Percentiles rank a stretch among this genome's conserved stretches.
Evolutionary conservation across 1,140 invertebrate genomes (phyloP).

Genomic region (Bathynomus jamesi): DNA sequence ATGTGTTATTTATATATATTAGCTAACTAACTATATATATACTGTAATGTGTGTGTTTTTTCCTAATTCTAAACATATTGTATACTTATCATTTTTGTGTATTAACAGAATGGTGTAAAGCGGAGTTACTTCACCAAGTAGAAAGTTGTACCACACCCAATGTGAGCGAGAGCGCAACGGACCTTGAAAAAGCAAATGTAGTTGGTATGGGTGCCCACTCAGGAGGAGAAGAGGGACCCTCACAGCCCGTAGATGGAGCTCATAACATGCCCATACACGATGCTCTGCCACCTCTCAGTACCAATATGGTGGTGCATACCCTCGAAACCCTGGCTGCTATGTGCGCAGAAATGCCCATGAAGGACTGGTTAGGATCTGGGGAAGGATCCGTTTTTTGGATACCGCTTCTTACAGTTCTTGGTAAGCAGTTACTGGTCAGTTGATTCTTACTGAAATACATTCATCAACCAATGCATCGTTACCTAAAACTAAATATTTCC

Average conservation of each 20-base stretch:
- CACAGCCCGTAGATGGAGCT: slow-evolving; percentile 12
- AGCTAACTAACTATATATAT: too few relatives aligned
- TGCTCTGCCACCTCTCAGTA: slow-evolving; percentile 40
- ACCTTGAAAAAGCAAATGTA: slow-evolving; percentile 25
- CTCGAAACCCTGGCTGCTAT: slow-evolving; percentile 72
- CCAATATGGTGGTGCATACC: slow-evolving; percentile 43
- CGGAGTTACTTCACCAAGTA: slow-evolving; percentile 27
- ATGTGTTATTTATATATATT: neutral
- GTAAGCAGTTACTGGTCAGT: slow-evolving; percentile 62
- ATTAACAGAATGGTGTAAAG: slow-evolving; percentile 33
- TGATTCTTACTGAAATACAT: too few relatives aligned
- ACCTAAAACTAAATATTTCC: too few relatives aligned
- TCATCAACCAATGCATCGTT: too few relatives aligned
- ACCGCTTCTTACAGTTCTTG: slow-evolving; percentile 67
- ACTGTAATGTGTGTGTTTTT: too few relatives aligned
- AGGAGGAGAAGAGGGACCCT: neutral
- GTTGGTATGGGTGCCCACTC: slow-evolving; percentile 17
- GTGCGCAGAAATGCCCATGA: slow-evolving; percentile 67
- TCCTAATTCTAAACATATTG: too few relatives aligned
- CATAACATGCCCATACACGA: slow-evolving; percentile 40
- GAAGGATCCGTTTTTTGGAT: slow-evolving; percentile 76
- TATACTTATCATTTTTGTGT: neutral
- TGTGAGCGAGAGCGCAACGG: slow-evolving; percentile 24
- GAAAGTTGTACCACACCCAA: slow-evolving; percentile 31
- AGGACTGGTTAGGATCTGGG: slow-evolving; percentile 72